Evolutionary conservation across 2,797 vertebrate species (phyloP), one percentile per base, ranked within the genome.

Genomic region (Typhlichthys subterraneus): DNA sequence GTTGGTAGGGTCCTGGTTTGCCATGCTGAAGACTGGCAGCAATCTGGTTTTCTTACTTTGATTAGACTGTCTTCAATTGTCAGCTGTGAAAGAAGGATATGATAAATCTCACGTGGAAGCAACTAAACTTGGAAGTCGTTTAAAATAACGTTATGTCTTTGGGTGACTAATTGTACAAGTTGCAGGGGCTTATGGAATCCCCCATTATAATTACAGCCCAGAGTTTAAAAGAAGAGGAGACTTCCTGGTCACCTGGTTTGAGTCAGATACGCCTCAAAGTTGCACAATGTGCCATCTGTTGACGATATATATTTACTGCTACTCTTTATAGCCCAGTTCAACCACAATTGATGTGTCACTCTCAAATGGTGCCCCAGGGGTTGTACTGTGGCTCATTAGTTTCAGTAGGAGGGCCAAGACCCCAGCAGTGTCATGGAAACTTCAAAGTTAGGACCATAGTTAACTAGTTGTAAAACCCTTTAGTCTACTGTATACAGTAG

Each of bases 1-100:
- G 79, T 94, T 94, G 53, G 10, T 61, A 0, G 77, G 12, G 8
- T 85, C 84, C 73, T 77, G 78, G 69, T 54, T 77, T 6, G 81
- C 82, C 93, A 94, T 94, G 0, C 38, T 59, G 57, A 64, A 67
- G 29, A 48, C 13, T 17, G 33, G 12, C 0, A 10, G 31, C 23
- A 29, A 29, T 45, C 5, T 45, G 2, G 17, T 3, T 38, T 45
- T 4, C 12, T 9, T 19, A 31, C 47, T 66, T 52, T 33, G 12
- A 14, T 65, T 0, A 5, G 58, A 29, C 13, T 15, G 38, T 42
- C 49, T 69, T 29, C 38, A 57, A 5, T 9, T 9, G 46, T 51
- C 14, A 61, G 45, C 86, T 89, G 77, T 46, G 50, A 52, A 17
- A 45, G 15, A n/a, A 9, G 33, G 11, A 15, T 10, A 19, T 12